Conservation (phyloP, 2,797 vertebrate genomes). For the Chrosomus eos region DNA sequence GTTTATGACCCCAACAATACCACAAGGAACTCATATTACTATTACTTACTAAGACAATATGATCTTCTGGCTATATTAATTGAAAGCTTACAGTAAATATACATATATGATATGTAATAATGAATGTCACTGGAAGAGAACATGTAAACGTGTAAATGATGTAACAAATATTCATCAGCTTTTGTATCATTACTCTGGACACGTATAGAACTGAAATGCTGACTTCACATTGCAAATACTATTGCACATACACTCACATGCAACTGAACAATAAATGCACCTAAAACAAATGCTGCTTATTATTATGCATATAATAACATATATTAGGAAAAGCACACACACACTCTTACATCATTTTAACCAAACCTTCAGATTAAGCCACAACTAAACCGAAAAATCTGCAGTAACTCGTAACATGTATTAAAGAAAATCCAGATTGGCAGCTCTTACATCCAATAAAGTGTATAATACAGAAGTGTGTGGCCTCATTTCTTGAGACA, state of each 20-base stretch:
- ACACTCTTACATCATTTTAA: neutral
- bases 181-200: neutral
- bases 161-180: slow-evolving; percentile 4
- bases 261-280: neutral
- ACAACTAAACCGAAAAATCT: neutral
- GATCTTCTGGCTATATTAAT: neutral
- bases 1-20: neutral
- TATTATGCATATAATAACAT: neutral
- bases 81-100: neutral
- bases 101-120: neutral
- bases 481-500: slow-evolving; percentile 13
- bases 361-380: slow-evolving; percentile 1
- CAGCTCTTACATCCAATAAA: slow-evolving; percentile 29
- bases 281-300: neutral
- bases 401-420: neutral
- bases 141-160: slow-evolving; percentile 4
- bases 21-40: neutral
- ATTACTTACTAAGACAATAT: neutral
- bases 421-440: neutral
- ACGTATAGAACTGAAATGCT: neutral
- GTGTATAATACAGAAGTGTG: neutral
- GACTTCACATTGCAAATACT: slow-evolving; percentile 4
- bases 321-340: slow-evolving; percentile 12
- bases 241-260: neutral
- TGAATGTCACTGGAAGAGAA: neutral